Percentiles rank a stretch among this genome's conserved stretches.
Evolutionary conservation across 2,797 vertebrate genomes (phyloP).

Genomic region (Galago senegalensis): DNA sequence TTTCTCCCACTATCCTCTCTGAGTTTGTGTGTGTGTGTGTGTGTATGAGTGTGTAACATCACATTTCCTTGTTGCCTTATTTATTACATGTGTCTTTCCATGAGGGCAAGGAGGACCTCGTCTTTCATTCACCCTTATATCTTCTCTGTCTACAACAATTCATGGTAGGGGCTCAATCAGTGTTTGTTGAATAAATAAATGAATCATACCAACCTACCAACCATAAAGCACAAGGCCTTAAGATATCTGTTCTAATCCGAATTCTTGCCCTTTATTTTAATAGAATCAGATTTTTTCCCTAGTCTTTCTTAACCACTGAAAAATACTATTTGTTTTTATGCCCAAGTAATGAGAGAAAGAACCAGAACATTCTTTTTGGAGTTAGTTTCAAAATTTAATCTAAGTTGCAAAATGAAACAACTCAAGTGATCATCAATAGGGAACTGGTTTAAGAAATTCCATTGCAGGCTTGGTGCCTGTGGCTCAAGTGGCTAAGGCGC

Average conservation of each 20-base stretch:
- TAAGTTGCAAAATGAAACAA: constrained; percentile 43
- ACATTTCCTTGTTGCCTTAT: neutral
- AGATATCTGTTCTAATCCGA: neutral
- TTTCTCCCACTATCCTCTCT: neutral
- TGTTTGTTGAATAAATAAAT: constrained; percentile 31
- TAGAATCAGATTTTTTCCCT: neutral
- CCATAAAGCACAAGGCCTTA: neutral
- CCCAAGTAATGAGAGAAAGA: neutral
- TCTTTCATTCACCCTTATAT: neutral
- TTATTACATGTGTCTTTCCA: neutral
- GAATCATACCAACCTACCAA: neutral
- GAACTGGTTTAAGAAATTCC: constrained; percentile 9
- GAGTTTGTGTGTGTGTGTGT: too few species aligned
- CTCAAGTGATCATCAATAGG: neutral
- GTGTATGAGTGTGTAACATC: neutral
- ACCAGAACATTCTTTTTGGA: neutral
- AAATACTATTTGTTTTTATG: constrained; percentile 30
- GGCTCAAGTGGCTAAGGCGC: too few species aligned
- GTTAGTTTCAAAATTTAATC: neutral
- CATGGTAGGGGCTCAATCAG: neutral
- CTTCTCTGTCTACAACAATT: constrained; percentile 17
- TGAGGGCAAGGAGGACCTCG: neutral
- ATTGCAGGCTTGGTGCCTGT: neutral
- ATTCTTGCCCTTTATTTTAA: constrained; percentile 14
- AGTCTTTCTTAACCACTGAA: neutral